phyloP scores from a whole-genome alignment of 2,113 vertebrate species.

The Myiagra hebetior region DNA sequence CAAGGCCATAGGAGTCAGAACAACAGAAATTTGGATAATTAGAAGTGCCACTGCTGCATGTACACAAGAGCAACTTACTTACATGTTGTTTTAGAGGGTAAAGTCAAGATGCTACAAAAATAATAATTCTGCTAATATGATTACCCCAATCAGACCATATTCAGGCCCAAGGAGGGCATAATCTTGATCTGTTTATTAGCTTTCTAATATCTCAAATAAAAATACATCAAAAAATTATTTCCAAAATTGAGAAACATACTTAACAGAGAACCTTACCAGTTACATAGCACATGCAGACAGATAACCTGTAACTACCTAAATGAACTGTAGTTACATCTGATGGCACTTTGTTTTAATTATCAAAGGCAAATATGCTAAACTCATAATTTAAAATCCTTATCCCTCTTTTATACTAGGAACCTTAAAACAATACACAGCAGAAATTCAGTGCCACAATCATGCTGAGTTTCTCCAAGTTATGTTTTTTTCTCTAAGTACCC shows the following conservation, averaged over 20 bases:
- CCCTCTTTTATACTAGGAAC: neutral
- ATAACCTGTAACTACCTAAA: neutral
- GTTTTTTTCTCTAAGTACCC: neutral
- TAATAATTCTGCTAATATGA: neutral
- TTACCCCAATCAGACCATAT: neutral
- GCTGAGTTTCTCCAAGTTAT: neutral
- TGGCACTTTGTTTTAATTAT: neutral
- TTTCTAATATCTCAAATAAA: neutral
- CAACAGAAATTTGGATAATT: neutral
- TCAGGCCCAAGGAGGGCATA: neutral
- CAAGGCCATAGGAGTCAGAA: neutral
- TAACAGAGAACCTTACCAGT: neutral
- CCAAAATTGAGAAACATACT: neutral
- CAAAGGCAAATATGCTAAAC: neutral
- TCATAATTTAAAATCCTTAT: neutral
- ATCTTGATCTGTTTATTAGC: neutral
- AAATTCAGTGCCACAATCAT: neutral
- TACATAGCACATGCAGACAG: neutral
- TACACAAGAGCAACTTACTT: neutral
- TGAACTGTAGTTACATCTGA: neutral
- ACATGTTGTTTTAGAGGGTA: neutral
- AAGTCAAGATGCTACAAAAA: neutral
- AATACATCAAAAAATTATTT: neutral
- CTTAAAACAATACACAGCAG: neutral
- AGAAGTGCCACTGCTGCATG: neutral